Base-by-base conservation (phyloP, 2,797 vertebrate genomes). In the Valencia hispanica region DNA sequence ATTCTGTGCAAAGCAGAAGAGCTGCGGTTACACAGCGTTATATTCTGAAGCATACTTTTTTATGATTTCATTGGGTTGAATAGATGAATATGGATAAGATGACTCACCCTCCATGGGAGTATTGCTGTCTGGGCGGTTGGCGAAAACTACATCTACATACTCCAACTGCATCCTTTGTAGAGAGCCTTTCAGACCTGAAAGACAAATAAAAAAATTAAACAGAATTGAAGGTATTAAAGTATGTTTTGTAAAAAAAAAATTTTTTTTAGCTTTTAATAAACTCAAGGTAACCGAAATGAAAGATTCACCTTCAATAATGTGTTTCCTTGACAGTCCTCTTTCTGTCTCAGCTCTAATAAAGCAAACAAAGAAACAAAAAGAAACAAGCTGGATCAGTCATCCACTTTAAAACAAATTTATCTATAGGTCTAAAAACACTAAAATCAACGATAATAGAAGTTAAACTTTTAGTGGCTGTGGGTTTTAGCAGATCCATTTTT, bases 101-200 rank as follows among this genome's bases (percentile, higher is more conserved):
- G 86, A 95, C 97, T 96, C 63, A 98, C 98, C 98, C 95, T 99
- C 98, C 98, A 99, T 99, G 22, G 98, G 98, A 10, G 98, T 99
- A 80, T 99, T 99, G 85, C 94, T 97, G 92, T 99, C 98, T 0
- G 98, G 98, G 2, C 98, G 95, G 89, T 99, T 99, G 84, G 98
- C 98, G 12, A 99, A 99, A 76, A 99, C 97, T 0, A 99, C 98
- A 1, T 99, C 98, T 77, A 98, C 98, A 0, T 99, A 99, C 77
- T 99, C 98, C 76, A 99, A 81, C 93, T 99, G 98, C 95, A 99
- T 95, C 91, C 98, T 96, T 92, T 99, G 97, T 32, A 99, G 95
- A 63, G 97, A 99, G 45, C 96, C 97, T 84, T 98, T 98, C 9
- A 99, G 92, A 84, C 98, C 98, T 99, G 92, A 61, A 47, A 77